Percentiles rank a stretch among this genome's conserved stretches.
phyloP scores from a whole-genome alignment of 2,888 invertebrate genomes.

The Orthosia gothica region DNA sequence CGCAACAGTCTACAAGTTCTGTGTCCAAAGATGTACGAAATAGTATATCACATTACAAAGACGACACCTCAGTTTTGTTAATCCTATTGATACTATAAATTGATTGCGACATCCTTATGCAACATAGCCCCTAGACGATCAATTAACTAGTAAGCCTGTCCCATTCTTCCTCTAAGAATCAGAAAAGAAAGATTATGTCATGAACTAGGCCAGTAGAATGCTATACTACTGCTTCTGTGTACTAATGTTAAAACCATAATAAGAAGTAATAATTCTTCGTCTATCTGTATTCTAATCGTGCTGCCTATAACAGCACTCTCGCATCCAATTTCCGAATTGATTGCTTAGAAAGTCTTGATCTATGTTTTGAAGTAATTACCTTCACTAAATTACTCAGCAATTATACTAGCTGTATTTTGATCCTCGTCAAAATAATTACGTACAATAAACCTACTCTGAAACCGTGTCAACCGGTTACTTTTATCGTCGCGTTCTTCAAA shows the following conservation, averaged over 20 bases:
- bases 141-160: slow-evolving; percentile 6
- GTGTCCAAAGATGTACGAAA: slow-evolving; percentile 40
- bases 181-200: slow-evolving; percentile 30
- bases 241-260: slow-evolving; percentile 16
- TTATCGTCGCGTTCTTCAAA: slow-evolving; percentile 16
- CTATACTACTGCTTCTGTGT: neutral
- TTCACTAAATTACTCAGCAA: slow-evolving; percentile 13
- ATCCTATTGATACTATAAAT: slow-evolving; percentile 25
- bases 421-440: slow-evolving; percentile 34
- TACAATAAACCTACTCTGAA: slow-evolving; percentile 46
- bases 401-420: slow-evolving; percentile 33
- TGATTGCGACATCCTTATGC: slow-evolving; percentile 14
- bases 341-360: slow-evolving; percentile 43
- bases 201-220: slow-evolving; percentile 5
- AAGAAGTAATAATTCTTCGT: neutral
- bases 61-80: slow-evolving; percentile 28
- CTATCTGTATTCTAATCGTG: slow-evolving; percentile 9
- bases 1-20: slow-evolving; percentile 26
- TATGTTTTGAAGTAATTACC: slow-evolving; percentile 14
- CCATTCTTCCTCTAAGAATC: neutral
- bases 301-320: neutral
- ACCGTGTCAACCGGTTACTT: slow-evolving; percentile 51
- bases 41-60: slow-evolving; percentile 39
- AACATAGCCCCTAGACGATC: neutral
- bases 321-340: slow-evolving; percentile 19